Base-by-base conservation (phyloP, 1,140 invertebrate genomes). In the Ostrea edulis region DNA sequence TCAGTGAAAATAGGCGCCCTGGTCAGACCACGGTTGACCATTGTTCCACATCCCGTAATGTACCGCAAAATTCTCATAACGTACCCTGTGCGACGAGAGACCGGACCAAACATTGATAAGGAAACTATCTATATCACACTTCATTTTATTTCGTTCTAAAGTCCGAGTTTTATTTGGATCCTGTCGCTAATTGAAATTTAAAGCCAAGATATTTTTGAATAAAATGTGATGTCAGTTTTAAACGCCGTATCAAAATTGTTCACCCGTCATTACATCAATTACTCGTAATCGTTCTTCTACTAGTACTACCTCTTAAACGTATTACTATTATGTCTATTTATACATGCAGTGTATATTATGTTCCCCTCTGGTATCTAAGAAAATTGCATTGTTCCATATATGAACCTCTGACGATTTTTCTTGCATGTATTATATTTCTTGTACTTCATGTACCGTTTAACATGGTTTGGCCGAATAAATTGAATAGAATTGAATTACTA, bases 51-150 rank as follows among this genome's bases (percentile, higher is more conserved):
- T 77, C 68, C 68, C 29, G 68, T 77, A 77, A 77, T 77, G 68
- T 77, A 77, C 68, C 68, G 68, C 25, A 77, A 77, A 77, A 29
- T 77, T 77, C 68, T 77, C 68, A 77, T 77, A 77, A 77, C 25
- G 68, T 35, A 77, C 68, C 68, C 68, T 25, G 68, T 29, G 22
- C 68, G 29, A 35, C 2, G 25, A 29, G 29, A 12, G 25, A 29
- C 9, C 22, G 12, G 25, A 77, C 68, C 68, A 77, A 77, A 35
- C 11, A 77, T 25, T 77, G 68, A 77, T 77, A 77, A 77, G 68
- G 22, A 17, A 68, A 35, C 68, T 77, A 12, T 77, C 68, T 29
- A 35, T 77, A 35, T 35, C 29, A 77, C 68, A 25, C 29, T 14
- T 77, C 22, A 77, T 77, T 44, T 77, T 25, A 77, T 35, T 35